phyloP scores from a whole-genome alignment of 1,140 invertebrate species.

The Pogonognathellus flavescens region DNA sequence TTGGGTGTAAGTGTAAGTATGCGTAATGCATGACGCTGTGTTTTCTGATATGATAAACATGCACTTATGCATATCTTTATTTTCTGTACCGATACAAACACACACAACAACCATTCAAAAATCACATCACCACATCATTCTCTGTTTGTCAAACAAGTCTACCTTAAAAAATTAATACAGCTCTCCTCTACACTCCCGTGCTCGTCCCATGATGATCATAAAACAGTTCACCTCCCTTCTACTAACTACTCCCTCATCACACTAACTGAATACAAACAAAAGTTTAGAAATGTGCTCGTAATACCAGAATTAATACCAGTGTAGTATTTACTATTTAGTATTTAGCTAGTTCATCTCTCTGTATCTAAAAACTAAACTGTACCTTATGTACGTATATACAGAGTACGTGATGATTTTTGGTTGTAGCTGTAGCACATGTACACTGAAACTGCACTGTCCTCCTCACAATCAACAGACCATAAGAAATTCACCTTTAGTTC shows the following conservation, averaged over 20 bases:
- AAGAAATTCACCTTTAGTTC: constrained; percentile 20
- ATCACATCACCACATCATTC: background rate
- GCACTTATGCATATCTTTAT: constrained; percentile 15
- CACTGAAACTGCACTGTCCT: constrained; percentile 1
- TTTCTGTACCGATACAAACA: constrained; percentile 32
- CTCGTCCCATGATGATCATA: too few relatives aligned
- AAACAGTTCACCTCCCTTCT: background rate
- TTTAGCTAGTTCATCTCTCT: background rate
- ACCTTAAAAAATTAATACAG: too few relatives aligned
- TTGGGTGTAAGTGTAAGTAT: background rate
- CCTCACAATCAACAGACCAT: constrained; percentile 27
- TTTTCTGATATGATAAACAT: constrained; percentile 23
- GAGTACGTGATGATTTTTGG: background rate
- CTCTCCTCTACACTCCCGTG: background rate
- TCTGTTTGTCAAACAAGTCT: background rate
- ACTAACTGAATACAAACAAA: background rate
- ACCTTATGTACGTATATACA: background rate
- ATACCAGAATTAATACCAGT: background rate
- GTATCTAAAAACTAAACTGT: background rate
- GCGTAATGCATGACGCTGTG: constrained; percentile 19
- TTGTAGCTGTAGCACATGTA: background rate
- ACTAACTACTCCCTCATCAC: constrained; percentile 2
- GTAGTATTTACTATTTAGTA: background rate
- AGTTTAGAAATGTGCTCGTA: too few relatives aligned
- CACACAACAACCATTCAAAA: background rate